Percentiles rank a stretch among this genome's conserved stretches.
Evolutionary conservation across 2,797 vertebrate species (phyloP).

Genomic region (Alectoris magna): DNA sequence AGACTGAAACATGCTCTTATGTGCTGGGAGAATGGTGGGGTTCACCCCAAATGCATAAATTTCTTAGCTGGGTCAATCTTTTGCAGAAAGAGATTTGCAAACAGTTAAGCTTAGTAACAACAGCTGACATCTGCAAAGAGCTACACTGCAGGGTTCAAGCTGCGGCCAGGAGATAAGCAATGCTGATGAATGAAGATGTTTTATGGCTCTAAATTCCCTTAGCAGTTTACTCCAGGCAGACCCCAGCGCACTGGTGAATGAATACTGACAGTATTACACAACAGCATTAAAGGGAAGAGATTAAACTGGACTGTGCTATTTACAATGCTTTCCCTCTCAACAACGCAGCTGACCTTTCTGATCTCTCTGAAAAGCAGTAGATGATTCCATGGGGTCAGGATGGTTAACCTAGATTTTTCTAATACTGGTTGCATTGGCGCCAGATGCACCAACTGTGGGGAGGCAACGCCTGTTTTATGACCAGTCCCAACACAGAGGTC

Average conservation of each 20-base stretch:
- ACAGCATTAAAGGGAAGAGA: slow-evolving; percentile 58
- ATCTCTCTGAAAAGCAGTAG: slow-evolving; percentile 36
- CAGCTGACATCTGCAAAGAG: background rate
- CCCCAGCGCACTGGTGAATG: background rate
- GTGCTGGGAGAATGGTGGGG: background rate
- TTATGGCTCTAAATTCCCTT: slow-evolving; percentile 34
- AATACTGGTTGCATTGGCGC: background rate
- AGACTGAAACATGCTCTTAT: background rate
- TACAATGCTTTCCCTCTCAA: slow-evolving; percentile 11
- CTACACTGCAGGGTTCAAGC: slow-evolving; percentile 4
- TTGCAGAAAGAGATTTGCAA: background rate
- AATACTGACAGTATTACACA: slow-evolving; percentile 59
- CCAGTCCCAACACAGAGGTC: background rate
- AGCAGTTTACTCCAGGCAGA: slow-evolving; percentile 25
- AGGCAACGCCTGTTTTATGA: background rate
- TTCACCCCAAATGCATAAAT: background rate
- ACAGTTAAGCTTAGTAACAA: background rate
- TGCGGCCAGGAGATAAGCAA: slow-evolving; percentile 21
- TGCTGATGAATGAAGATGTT: slow-evolving; percentile 50
- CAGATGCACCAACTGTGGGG: background rate
- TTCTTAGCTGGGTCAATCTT: background rate
- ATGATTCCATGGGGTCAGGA: background rate
- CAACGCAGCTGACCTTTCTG: slow-evolving; percentile 37
- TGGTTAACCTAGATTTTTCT: slow-evolving; percentile 17
- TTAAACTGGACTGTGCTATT: slow-evolving; percentile 22